Conservation (phyloP, 2,113 vertebrate genomes). For the Pollimyrus isidori region DNA sequence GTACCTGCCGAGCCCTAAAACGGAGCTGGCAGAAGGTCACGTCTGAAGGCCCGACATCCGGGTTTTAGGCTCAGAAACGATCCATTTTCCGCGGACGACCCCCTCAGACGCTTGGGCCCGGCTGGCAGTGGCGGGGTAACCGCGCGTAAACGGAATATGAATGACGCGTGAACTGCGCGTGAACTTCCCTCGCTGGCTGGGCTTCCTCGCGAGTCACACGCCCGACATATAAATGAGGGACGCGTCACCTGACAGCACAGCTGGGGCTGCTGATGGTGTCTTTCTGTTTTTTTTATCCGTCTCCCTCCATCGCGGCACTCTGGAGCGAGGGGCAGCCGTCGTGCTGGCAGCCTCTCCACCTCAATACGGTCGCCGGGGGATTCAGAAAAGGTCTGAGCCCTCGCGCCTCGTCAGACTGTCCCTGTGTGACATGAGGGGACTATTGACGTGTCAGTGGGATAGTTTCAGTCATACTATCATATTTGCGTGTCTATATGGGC, state of each 20-base stretch:
- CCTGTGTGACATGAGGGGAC: not conserved
- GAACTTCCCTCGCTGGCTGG: not conserved
- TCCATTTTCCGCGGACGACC: not conserved
- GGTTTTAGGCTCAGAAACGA: not conserved
- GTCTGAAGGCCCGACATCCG: not conserved
- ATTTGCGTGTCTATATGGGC: not conserved
- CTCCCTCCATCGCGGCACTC: not conserved
- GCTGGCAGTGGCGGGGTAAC: not conserved
- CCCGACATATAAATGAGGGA: not conserved
- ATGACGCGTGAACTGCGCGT: not conserved
- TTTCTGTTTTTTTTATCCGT: not conserved
- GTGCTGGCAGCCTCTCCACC: not conserved
- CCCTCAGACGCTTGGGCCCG: not conserved
- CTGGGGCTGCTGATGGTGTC: not conserved
- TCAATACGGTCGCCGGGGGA: not conserved
- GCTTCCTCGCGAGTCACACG: not conserved
- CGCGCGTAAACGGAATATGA: not conserved
- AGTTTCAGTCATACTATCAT: not conserved
- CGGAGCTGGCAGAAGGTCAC: not conserved
- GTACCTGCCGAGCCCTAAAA: not conserved
- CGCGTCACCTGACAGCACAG: not conserved
- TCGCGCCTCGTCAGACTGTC: not conserved
- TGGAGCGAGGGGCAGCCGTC: not conserved
- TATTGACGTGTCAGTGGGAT: not conserved
- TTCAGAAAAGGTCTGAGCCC: not conserved